Conservation (phyloP, 2,888 invertebrate genomes). For the Pediacus dermestoides region DNA sequence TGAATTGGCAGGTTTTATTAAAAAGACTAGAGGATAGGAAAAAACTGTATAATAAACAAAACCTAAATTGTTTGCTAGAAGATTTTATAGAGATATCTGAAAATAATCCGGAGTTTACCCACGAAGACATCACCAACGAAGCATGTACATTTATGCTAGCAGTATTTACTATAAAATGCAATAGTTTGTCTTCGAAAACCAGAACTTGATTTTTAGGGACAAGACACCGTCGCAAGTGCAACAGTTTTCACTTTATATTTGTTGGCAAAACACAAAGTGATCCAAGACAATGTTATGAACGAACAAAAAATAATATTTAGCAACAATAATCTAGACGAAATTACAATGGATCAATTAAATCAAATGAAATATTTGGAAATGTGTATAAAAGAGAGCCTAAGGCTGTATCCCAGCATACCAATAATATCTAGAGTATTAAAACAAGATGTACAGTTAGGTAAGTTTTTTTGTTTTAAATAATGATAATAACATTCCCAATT, state of each 20-base stretch:
- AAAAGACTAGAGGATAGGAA: too few relatives aligned
- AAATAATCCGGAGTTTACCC: constrained; percentile 50
- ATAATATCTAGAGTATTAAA: constrained; percentile 59
- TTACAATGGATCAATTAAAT: constrained; percentile 57
- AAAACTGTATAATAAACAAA: background rate
- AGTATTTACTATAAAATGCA: constrained; percentile 36
- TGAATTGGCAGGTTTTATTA: too few relatives aligned
- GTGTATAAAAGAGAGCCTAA: constrained; percentile 65
- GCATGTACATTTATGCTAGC: constrained; percentile 63
- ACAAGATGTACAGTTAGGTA: constrained; percentile 59
- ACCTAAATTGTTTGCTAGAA: constrained; percentile 47
- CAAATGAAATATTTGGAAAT: constrained; percentile 66
- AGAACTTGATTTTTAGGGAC: constrained; percentile 49
- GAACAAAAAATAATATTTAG: constrained; percentile 54
- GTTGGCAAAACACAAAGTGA: constrained; percentile 53
- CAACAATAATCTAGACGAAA: constrained; percentile 35
- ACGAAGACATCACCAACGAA: constrained; percentile 59
- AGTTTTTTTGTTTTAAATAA: constrained; percentile 41
- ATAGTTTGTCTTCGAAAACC: too few relatives aligned
- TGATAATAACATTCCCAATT: constrained; percentile 36
- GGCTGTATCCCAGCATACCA: constrained; percentile 66
- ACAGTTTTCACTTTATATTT: constrained; percentile 56
- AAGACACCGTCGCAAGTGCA: constrained; percentile 60
- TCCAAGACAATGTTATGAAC: constrained; percentile 52
- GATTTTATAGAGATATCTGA: constrained; percentile 56